A percentile compares a stretch with the other conserved stretches of the same genome.
Evolutionary conservation across 2,797 vertebrate genomes (phyloP).

Genomic region (Sparus aurata): DNA sequence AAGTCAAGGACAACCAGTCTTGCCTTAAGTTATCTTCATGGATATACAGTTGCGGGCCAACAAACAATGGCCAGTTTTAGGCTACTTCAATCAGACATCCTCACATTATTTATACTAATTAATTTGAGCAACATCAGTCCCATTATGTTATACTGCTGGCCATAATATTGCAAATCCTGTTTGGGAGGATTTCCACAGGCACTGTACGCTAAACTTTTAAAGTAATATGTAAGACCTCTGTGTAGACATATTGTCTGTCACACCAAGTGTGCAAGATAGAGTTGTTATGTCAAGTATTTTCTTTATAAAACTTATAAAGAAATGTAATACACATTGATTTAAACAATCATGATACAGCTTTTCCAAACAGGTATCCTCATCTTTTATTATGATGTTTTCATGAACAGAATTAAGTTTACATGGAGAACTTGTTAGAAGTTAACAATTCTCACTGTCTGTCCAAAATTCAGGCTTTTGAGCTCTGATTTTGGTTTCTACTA

Average conservation of each 20-base stretch:
- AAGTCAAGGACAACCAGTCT: neutral
- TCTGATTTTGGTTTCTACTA: neutral
- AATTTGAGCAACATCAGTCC: neutral
- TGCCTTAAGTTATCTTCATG: neutral
- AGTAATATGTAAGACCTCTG: neutral
- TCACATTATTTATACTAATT: neutral
- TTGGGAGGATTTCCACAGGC: neutral
- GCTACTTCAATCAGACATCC: neutral
- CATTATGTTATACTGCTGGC: neutral
- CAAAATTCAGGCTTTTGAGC: neutral
- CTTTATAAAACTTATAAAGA: neutral
- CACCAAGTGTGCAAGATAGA: neutral
- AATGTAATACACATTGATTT: neutral
- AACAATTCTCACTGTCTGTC: neutral
- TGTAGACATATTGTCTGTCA: neutral
- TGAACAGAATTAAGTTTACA: too few species aligned
- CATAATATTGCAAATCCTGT: neutral
- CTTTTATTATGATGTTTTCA: neutral
- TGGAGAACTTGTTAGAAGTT: too few species aligned
- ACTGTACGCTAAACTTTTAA: neutral
- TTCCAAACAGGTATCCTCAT: neutral
- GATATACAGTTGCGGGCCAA: neutral
- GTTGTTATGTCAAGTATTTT: neutral
- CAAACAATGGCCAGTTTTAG: neutral
- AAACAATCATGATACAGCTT: neutral